Percentiles rank a stretch among this genome's conserved stretches.
These are phyloP conservation scores for Periplaneta americana DNA, from an alignment of 1,140 invertebrate genomes.

Conservation along the genomic window DNA sequence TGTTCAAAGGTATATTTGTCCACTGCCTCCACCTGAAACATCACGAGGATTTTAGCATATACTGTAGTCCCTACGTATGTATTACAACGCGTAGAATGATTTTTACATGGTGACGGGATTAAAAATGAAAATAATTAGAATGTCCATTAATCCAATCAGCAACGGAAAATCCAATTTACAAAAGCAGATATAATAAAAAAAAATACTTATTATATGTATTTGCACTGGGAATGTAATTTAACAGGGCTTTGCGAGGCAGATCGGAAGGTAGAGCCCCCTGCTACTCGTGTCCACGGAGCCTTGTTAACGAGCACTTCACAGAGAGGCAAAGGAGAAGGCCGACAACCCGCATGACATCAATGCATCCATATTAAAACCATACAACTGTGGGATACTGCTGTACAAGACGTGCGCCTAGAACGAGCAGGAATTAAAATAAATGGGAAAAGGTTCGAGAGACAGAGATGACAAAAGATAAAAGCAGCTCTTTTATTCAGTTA, in stretches of 20 bases:
- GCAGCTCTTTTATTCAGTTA: too few species aligned
- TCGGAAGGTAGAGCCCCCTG: background rate
- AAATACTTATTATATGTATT: background rate
- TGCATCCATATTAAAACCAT: background rate
- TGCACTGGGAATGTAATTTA: background rate
- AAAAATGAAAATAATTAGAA: background rate
- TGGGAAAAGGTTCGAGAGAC: too few species aligned
- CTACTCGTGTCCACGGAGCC: background rate
- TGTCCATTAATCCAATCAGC: background rate
- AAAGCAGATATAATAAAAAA: background rate
- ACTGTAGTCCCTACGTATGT: too few species aligned
- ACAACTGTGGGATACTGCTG: background rate
- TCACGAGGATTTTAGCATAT: too few species aligned
- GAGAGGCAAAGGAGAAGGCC: too few species aligned
- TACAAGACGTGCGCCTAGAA: too few species aligned
- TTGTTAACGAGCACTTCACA: background rate
- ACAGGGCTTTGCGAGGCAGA: background rate
- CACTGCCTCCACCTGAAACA: background rate
- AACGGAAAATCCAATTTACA: background rate
- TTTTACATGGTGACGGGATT: background rate
- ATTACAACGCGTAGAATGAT: background rate
- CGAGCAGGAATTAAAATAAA: too few species aligned
- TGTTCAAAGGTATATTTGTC: background rate
- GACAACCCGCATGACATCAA: background rate
- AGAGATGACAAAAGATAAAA: too few species aligned